These are phyloP conservation scores for Cheiracanthium punctorium DNA, from an alignment of 2,888 invertebrate genomes.

Conservation along the genomic window DNA sequence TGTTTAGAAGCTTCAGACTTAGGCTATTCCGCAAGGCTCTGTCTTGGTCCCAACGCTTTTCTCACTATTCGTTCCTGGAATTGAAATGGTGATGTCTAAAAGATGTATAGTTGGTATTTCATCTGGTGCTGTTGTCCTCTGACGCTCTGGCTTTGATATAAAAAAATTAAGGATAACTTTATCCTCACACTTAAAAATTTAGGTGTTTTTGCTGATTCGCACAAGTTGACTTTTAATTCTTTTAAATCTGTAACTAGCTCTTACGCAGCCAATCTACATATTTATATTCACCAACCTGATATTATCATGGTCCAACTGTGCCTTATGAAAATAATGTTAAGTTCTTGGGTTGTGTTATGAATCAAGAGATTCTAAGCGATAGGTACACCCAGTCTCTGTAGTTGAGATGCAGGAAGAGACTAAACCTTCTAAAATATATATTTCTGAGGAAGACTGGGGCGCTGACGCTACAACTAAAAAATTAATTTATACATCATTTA, in stretches of 20 bases:
- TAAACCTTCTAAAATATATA: neutral
- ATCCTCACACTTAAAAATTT: slow-evolving; percentile 2
- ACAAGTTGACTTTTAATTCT: slow-evolving; percentile 4
- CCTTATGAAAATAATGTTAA: neutral
- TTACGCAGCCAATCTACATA: too few relatives aligned
- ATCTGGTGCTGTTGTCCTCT: slow-evolving; percentile 3
- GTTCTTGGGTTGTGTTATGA: neutral
- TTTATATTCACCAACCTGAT: too few relatives aligned
- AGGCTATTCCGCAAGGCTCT: slow-evolving; percentile 4
- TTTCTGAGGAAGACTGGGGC: too few relatives aligned
- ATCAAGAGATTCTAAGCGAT: neutral
- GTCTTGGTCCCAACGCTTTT: slow-evolving; percentile 6
- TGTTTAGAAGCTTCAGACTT: neutral
- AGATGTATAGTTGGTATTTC: slow-evolving; percentile 18
- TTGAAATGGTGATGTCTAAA: neutral
- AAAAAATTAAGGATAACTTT: neutral
- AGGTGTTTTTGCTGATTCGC: neutral
- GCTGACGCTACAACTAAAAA: too few relatives aligned
- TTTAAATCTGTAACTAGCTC: neutral
- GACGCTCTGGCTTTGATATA: neutral
- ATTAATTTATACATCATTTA: too few relatives aligned
- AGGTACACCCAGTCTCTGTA: neutral
- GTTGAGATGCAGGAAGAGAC: neutral
- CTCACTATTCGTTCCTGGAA: neutral
- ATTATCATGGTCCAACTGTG: neutral